Evolutionary conservation across 2,797 vertebrate species (phyloP), one percentile per base, ranked within the genome.

Genomic region (Brachyalestes nurse): DNA sequence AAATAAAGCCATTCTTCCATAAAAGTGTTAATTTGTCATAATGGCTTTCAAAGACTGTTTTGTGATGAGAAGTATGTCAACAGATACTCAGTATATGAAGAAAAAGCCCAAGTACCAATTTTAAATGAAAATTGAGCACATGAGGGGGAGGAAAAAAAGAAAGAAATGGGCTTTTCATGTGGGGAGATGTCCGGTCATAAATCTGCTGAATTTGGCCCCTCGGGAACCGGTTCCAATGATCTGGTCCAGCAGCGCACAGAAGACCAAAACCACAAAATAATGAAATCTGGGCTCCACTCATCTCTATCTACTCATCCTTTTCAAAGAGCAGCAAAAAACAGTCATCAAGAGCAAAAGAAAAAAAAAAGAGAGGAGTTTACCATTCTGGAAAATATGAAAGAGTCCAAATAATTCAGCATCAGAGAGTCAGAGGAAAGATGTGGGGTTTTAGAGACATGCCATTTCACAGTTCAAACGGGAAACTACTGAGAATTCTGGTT

Each of bases 391-490:
- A 83, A 84, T 86, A 83, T 49, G 85, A 77, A 82, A 69, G 57
- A 82, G 86, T 72, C 82, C 78, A 77, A 89, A 88, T 89, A 90
- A 90, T 91, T 91, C 91, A 79, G 71, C 75, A 69, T 85, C 65
- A 80, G 38, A 71, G 64, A 78, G 66, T 49, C 65, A 81, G 47
- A 75, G 72, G 17, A 60, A 85, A 82, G 87, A 86, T 86, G 88
- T 64, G 87, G 87, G 84, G 90, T 91, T 92, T 93, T 90, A 92
- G 88, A 84, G 47, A 83, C 49, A 90, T 77, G 88, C 80, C 67
- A 90, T 87, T 89, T 92, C 64, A 86, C 90, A 92, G 88, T 92
- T 93, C 91, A 92, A 92, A 93, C 71, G 72, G 78, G 83, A 92
- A 93, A 42, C 64, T 66, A 90, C 86, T 80, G 75, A 88, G 88